Conservation (phyloP, 2,888 invertebrate species). For the Andrena dorsata region DNA sequence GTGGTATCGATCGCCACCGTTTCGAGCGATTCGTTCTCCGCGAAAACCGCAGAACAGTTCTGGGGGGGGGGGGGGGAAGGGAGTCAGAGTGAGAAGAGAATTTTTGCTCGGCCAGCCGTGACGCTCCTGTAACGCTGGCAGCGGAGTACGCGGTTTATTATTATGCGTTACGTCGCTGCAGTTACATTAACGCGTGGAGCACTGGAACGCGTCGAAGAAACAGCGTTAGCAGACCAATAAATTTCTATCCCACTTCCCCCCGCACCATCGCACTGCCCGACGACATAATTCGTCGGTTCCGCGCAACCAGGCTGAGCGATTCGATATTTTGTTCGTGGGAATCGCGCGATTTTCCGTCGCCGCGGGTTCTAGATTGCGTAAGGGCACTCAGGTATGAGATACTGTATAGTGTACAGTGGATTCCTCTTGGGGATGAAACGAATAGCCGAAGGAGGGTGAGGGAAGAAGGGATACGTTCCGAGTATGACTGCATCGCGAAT, state of each 20-base stretch:
- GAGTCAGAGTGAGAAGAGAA: conserved; percentile 49
- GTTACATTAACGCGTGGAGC: conserved; percentile 55
- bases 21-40: conserved; percentile 42
- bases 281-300: conserved; percentile 5
- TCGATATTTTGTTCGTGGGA: background rate
- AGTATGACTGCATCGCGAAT: too few relatives aligned
- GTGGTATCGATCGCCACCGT: conserved; percentile 19
- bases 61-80: background rate
- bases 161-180: conserved; percentile 55
- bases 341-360: background rate
- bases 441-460: too few relatives aligned
- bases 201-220: conserved; percentile 45
- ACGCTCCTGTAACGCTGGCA: conserved; percentile 71
- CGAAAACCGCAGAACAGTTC: conserved; percentile 13
- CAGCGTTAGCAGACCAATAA: conserved; percentile 15
- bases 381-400: background rate
- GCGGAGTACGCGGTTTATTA: conserved; percentile 55
- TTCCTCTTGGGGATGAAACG: too few relatives aligned
- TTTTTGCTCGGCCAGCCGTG: conserved; percentile 61
- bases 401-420: too few relatives aligned
- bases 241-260: conserved; percentile 15
- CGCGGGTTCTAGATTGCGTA: background rate
- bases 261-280: background rate
- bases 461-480: too few relatives aligned
- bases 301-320: conserved; percentile 5